Base-by-base conservation (phyloP, 2,797 vertebrate species). In the Paguma larvata region DNA sequence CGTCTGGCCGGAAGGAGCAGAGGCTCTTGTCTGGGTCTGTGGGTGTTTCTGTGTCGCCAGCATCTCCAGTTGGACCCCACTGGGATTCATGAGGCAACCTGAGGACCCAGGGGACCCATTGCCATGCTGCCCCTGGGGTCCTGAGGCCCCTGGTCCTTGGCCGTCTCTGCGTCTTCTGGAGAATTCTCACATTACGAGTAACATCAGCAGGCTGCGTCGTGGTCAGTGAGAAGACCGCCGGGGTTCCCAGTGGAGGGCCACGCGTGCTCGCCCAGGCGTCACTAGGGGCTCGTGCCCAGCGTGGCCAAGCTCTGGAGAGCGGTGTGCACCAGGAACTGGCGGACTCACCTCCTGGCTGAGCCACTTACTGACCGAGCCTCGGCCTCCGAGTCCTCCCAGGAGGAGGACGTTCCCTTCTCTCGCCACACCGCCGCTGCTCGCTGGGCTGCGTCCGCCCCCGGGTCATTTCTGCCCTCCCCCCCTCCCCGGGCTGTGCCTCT, bases 201-300 rank as follows among this genome's bases (percentile, higher is more conserved):
- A n/a, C 0, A 0, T 41, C 59, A 32, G 11, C 5, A 30, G 25
- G 79, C 34, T 53, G 25, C 3, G 4, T 27, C 30, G 65, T 19
- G 25, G n/a, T 70, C 8, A 15, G 21, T 0, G 1, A 53, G 51
- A 63, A 65, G 27, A 38, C 38, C 2, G 2, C 38, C 38, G 38
- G 38, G 2, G 38, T 38, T 38, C 38, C 8, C 6, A 27, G 1
- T 21, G 25, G 32, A 48, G 34, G 51, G 63, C 67, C 41, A 3
- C 27, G 23, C 5, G 3, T 14, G 56, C 32, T 80, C 16, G 79
- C 21, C n/a, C 23, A 27, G 65, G 15, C 19, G 62, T 5, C 1
- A 1, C 65, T 38, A 19, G 14, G 4, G 79, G 12, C 41, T 30
- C 0, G 0, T 7, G 5, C 38, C 7, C 30, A 5, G 0, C 0